phyloP scores from a whole-genome alignment of 2,797 vertebrate species.

The Etheostoma nigrum region DNA sequence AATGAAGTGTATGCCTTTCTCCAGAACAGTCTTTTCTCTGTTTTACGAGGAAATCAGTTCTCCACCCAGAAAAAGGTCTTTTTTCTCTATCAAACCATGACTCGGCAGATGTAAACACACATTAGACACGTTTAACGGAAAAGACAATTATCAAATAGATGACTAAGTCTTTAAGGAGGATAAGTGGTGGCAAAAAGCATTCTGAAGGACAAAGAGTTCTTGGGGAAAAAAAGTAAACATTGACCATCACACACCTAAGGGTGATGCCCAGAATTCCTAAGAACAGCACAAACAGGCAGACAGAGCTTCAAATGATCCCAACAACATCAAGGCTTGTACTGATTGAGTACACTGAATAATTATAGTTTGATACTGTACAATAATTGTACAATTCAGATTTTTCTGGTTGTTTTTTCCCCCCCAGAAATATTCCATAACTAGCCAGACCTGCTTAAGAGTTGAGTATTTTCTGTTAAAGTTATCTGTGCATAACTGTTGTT shows the following conservation, averaged over 20 bases:
- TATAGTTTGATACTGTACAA: slow-evolving; percentile 10
- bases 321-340: slow-evolving; percentile 25
- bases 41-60: not conserved
- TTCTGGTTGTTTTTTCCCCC: not conserved
- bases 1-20: slow-evolving; percentile 14
- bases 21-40: not conserved
- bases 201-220: not conserved
- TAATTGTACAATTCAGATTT: slow-evolving; percentile 18
- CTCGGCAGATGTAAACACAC: slow-evolving; percentile 25
- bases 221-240: slow-evolving; percentile 5
- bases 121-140: slow-evolving; percentile 13
- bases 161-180: slow-evolving; percentile 35
- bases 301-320: slow-evolving; percentile 46
- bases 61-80: slow-evolving; percentile 3
- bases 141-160: slow-evolving; percentile 13
- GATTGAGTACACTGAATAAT: slow-evolving; percentile 29
- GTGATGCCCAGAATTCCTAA: slow-evolving; percentile 16
- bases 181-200: slow-evolving; percentile 18
- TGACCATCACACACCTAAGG: slow-evolving; percentile 5
- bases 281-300: slow-evolving; percentile 34
- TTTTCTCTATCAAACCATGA: slow-evolving; percentile 4
- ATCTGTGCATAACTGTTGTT: slow-evolving; percentile 32
- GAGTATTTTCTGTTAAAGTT: slow-evolving; percentile 25
- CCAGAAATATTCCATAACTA: slow-evolving; percentile 22
- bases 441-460: slow-evolving; percentile 11